Evolutionary conservation across 2,888 invertebrate species (phyloP).

Genomic region (Ephialtes manifestator): DNA sequence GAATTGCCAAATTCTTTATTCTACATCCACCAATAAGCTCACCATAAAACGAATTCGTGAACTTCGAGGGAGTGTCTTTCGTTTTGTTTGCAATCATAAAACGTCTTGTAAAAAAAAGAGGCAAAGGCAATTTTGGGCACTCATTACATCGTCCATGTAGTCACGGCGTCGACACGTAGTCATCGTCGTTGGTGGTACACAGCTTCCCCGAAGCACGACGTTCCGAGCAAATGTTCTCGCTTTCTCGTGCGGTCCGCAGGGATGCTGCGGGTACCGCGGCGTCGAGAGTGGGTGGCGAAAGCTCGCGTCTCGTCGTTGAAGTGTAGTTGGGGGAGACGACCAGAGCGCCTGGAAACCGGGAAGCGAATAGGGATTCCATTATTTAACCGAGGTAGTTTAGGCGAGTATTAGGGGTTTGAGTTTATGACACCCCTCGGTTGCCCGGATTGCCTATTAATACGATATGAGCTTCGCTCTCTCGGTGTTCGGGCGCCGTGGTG

Average conservation of each 20-base stretch:
- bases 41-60: not conserved
- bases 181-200: not conserved
- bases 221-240: constrained; percentile 54
- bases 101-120: not conserved
- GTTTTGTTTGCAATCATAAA: not conserved
- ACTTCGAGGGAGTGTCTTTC: not conserved
- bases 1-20: not conserved
- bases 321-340: constrained; percentile 69
- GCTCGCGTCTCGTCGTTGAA: constrained; percentile 75
- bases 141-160: constrained; percentile 2
- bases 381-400: constrained; percentile 86
- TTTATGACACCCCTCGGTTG: constrained; percentile 86
- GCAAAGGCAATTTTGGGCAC: not conserved
- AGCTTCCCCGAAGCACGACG: constrained; percentile 34
- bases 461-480: constrained; percentile 84
- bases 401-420: constrained; percentile 86
- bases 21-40: not conserved
- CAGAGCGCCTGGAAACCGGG: constrained; percentile 66
- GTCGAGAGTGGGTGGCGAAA: constrained; percentile 78
- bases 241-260: constrained; percentile 17
- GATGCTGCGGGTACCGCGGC: constrained; percentile 55
- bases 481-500: constrained; percentile 57
- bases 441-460: constrained; percentile 86
- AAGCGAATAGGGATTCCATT: constrained; percentile 84
- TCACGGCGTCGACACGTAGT: constrained; percentile 19